Percentiles rank a stretch among this genome's conserved stretches.
Evolutionary conservation across 2,888 invertebrate genomes (phyloP).

Genomic region (Microctonus aethiopoides): DNA sequence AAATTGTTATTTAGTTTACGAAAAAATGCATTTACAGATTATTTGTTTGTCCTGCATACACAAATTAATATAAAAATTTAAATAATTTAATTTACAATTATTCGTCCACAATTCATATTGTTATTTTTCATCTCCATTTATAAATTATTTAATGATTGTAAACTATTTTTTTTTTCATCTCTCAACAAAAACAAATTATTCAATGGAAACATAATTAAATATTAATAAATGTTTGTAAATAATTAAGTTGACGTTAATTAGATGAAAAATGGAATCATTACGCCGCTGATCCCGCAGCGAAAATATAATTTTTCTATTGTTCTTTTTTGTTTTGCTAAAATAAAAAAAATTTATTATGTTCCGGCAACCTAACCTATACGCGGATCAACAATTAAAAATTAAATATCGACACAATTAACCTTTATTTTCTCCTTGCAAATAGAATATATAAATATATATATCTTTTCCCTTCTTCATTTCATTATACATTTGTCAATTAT

Average conservation of each 20-base stretch:
- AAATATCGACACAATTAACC: conserved; percentile 8
- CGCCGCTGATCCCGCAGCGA: conserved; percentile 8
- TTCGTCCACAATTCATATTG: too few species aligned
- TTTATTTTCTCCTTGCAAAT: too few species aligned
- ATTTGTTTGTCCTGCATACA: neutral
- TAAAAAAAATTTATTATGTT: too few species aligned
- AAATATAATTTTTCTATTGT: neutral
- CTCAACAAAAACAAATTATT: too few species aligned
- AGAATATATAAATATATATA: neutral
- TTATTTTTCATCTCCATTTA: too few species aligned
- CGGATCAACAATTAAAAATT: conserved; percentile 8
- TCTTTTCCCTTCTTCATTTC: neutral
- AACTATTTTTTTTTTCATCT: too few species aligned
- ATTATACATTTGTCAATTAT: neutral
- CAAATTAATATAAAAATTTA: neutral
- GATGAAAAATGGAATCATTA: neutral
- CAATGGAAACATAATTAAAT: too few species aligned
- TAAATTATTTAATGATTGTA: too few species aligned
- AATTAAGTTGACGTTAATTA: neutral
- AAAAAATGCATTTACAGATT: too few species aligned
- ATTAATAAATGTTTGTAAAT: neutral
- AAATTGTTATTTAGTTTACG: too few species aligned
- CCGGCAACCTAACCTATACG: too few species aligned
- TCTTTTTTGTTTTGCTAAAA: too few species aligned
- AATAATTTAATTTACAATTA: neutral